Conservation (phyloP, 2,888 invertebrate genomes). For the Smittia aterrima region DNA sequence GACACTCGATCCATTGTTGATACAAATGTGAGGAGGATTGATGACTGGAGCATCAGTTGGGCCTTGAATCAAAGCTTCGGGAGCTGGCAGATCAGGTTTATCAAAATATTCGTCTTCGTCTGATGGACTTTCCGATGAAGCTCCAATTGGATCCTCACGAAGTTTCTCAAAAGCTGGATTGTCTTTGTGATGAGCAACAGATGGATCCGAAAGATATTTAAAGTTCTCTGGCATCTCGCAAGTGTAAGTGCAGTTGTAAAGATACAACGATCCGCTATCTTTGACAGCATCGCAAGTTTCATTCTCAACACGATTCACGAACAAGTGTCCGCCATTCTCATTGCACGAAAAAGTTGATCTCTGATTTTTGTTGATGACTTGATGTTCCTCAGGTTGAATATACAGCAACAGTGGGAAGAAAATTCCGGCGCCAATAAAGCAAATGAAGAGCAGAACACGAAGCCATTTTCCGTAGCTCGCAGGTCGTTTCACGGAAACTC, state of each 20-base stretch:
- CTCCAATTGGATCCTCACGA: constrained; percentile 45
- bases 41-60: constrained; percentile 43
- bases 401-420: constrained; percentile 64
- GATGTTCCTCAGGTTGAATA: constrained; percentile 64
- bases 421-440: constrained; percentile 65
- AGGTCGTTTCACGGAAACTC: constrained; percentile 51
- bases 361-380: constrained; percentile 55
- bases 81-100: constrained; percentile 33
- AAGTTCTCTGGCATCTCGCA: constrained; percentile 58
- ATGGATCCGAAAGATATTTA: constrained; percentile 51
- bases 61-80: constrained; percentile 30
- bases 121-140: constrained; percentile 48
- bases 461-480: constrained; percentile 62
- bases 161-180: constrained; percentile 42
- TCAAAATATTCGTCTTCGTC: constrained; percentile 50
- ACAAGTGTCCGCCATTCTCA: constrained; percentile 65
- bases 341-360: constrained; percentile 71
- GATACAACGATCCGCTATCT: constrained; percentile 61
- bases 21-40: constrained; percentile 61
- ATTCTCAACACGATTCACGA: constrained; percentile 70
- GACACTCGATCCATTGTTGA: constrained; percentile 45
- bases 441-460: constrained; percentile 66
- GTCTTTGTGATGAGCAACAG: constrained; percentile 44
- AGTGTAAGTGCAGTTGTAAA: constrained; percentile 69
- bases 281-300: constrained; percentile 68